Evolutionary conservation across 64 coral and sea anemone genomes (phyloP).

Genomic region (Pocillopora verrucosa): DNA sequence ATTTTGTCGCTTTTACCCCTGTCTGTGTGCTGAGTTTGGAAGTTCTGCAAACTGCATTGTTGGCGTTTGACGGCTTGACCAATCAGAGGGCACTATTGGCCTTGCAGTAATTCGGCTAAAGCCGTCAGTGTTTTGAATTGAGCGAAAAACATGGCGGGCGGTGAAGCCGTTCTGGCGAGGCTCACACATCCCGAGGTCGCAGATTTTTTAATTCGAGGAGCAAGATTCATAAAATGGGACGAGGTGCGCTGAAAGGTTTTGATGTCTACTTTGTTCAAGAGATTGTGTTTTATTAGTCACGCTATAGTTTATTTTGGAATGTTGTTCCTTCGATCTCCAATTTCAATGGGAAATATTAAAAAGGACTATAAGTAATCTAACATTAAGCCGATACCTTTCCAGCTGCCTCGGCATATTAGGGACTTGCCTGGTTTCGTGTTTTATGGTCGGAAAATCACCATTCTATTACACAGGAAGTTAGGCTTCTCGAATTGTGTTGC

Average conservation of each 20-base stretch:
- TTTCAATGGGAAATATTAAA: background rate
- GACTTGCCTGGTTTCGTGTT: background rate
- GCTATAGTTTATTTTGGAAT: background rate
- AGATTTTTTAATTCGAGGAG: constrained; percentile 88
- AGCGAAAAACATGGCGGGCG: constrained; percentile 84
- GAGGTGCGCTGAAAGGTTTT: constrained; percentile 60
- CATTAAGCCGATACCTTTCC: background rate
- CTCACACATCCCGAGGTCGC: constrained; percentile 85
- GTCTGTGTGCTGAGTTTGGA: background rate
- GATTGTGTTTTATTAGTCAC: constrained; percentile 15
- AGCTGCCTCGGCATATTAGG: background rate
- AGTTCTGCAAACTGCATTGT: constrained; percentile 42
- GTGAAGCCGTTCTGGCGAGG: constrained; percentile 85
- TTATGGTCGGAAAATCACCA: background rate
- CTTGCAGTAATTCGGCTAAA: constrained; percentile 54
- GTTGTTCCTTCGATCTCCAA: constrained; percentile 22
- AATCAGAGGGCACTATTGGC: constrained; percentile 63
- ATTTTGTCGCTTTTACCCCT: background rate
- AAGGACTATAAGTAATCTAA: constrained; percentile 12
- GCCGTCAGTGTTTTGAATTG: constrained; percentile 45
- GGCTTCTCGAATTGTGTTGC: background rate
- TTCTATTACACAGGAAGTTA: constrained; percentile 45
- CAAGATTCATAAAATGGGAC: constrained; percentile 92
- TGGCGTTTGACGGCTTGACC: constrained; percentile 42
- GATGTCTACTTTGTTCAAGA: background rate